These are phyloP conservation scores for Berghia stephanieae DNA, from an alignment of 1,140 invertebrate genomes.

Conservation along the genomic window DNA sequence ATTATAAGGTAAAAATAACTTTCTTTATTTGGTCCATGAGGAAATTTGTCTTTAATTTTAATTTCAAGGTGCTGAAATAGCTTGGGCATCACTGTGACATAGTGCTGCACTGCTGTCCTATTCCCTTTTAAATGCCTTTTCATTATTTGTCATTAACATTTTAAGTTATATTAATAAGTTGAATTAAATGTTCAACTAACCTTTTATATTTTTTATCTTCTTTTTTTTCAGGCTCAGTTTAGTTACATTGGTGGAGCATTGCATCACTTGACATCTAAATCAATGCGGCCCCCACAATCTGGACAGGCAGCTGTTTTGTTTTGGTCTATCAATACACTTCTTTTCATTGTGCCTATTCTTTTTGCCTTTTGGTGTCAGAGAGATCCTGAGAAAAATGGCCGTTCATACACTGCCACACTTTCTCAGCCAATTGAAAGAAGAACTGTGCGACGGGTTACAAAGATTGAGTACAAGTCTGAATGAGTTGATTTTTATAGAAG, in stretches of 20 bases:
- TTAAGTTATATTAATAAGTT: background rate
- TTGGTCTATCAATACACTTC: slow-evolving; percentile 45
- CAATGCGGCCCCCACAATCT: slow-evolving; percentile 39
- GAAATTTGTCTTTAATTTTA: too few relatives aligned
- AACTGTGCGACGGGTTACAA: too few relatives aligned
- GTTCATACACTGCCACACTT: background rate
- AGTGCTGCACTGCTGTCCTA: too few relatives aligned
- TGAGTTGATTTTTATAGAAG: too few relatives aligned
- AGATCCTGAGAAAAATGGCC: background rate
- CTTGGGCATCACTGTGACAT: too few relatives aligned
- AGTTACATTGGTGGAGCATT: slow-evolving; percentile 51
- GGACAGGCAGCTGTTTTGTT: slow-evolving; percentile 38
- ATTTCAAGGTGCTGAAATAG: too few relatives aligned
- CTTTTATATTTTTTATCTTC: background rate
- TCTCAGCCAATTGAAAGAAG: too few relatives aligned
- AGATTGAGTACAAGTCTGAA: too few relatives aligned
- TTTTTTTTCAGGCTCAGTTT: slow-evolving; percentile 49
- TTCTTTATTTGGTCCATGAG: too few relatives aligned
- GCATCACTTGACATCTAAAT: slow-evolving; percentile 48
- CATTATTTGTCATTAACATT: too few relatives aligned
- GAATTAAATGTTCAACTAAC: background rate
- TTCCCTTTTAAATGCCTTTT: too few relatives aligned
- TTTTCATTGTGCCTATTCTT: slow-evolving; percentile 53
- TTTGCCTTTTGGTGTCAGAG: slow-evolving; percentile 39
- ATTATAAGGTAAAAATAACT: too few relatives aligned